Conservation (phyloP, 2,113 vertebrate species). For the Stigmatopora nigra region DNA sequence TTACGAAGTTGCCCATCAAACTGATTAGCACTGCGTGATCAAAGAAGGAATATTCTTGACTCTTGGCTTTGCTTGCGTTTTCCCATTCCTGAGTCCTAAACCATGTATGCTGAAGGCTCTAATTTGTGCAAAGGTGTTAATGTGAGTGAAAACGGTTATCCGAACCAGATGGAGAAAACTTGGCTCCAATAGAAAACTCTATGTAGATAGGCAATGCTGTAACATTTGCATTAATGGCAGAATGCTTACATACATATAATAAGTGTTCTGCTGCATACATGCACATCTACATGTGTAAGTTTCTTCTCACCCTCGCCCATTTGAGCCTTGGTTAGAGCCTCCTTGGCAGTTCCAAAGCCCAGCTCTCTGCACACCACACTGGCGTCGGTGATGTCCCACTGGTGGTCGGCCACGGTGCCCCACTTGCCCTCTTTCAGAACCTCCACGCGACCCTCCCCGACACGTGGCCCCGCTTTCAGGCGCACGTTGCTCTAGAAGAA, state of each 20-base stretch:
- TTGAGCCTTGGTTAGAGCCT: slow-evolving; percentile 78
- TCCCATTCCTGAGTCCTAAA: background rate
- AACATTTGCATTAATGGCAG: no score
- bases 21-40: no score
- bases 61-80: background rate
- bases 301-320: slow-evolving; percentile 86
- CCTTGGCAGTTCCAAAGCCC: slow-evolving; percentile 83
- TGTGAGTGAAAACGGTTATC: background rate
- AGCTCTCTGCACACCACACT: slow-evolving; percentile 90
- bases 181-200: background rate
- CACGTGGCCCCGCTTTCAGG: slow-evolving; percentile 80
- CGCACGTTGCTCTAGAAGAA: slow-evolving; percentile 65
- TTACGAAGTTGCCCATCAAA: background rate
- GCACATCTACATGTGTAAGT: slow-evolving; percentile 11
- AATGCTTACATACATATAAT: background rate
- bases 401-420: slow-evolving; percentile 88
- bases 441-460: slow-evolving; percentile 89
- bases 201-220: no score
- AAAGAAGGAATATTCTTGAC: background rate
- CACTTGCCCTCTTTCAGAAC: slow-evolving; percentile 84
- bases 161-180: background rate
- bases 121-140: background rate
- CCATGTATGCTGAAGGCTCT: background rate
- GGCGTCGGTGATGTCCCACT: slow-evolving; percentile 83
- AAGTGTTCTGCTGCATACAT: background rate